Evolutionary conservation across 1,140 invertebrate genomes (phyloP).

Genomic region (Drosophila sucinea): DNA sequence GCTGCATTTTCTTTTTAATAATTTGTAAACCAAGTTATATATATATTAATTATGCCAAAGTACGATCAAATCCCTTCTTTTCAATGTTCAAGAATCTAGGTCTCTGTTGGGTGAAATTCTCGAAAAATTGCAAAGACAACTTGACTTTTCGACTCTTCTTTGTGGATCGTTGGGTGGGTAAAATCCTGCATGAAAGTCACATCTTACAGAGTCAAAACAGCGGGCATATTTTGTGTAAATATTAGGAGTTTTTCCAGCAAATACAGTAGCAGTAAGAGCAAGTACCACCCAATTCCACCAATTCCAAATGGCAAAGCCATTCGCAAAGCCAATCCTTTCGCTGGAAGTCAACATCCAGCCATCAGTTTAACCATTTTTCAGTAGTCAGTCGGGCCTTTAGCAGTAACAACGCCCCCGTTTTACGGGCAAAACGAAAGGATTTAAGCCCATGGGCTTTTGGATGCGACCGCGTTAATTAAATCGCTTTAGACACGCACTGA

Average conservation of each 20-base stretch:
- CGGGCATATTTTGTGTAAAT: conserved; percentile 74
- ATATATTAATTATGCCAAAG: too few species aligned
- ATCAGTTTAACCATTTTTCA: conserved; percentile 42
- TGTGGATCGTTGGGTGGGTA: not conserved
- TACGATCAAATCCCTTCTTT: not conserved
- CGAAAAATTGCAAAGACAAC: conserved; percentile 24
- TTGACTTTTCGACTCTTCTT: conserved; percentile 70
- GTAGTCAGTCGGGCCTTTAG: conserved; percentile 68
- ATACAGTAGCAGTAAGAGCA: conserved; percentile 16
- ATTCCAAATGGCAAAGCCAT: conserved; percentile 18
- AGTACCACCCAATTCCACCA: too few species aligned
- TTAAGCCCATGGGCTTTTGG: conserved; percentile 55
- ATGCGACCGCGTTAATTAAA: conserved; percentile 81
- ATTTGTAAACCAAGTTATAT: too few species aligned
- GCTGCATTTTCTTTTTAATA: too few species aligned
- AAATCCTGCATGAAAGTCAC: conserved; percentile 28
- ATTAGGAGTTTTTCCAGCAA: conserved; percentile 64
- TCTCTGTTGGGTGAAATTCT: conserved; percentile 43
- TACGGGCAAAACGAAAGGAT: conserved; percentile 52
- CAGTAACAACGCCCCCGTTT: conserved; percentile 51
- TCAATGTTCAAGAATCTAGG: conserved; percentile 20
- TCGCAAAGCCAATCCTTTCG: conserved; percentile 57
- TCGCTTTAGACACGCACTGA: conserved; percentile 76
- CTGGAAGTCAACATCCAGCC: conserved; percentile 48
- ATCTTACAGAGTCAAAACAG: conserved; percentile 50